phyloP scores from a whole-genome alignment of 2,113 vertebrate species.

The Cinclus cinclus region DNA sequence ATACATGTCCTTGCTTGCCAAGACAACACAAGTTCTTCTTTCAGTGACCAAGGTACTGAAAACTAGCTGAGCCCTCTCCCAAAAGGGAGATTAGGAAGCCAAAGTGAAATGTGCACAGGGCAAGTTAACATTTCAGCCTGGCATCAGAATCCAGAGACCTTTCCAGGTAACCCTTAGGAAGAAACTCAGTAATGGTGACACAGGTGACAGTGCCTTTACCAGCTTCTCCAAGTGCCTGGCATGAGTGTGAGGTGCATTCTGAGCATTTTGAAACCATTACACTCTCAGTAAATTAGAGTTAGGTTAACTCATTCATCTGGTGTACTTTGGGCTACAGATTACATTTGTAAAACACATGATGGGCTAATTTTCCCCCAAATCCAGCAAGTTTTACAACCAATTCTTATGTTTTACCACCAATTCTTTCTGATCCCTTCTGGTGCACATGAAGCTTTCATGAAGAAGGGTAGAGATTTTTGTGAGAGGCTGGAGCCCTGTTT shows the following conservation, averaged over 20 bases:
- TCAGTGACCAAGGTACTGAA: neutral
- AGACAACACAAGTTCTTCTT: neutral
- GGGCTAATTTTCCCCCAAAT: neutral
- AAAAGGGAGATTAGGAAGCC: neutral
- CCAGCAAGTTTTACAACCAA: neutral
- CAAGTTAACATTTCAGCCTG: neutral
- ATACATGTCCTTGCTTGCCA: fast-evolving
- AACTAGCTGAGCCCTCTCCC: neutral
- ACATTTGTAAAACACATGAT: neutral
- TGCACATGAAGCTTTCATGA: neutral
- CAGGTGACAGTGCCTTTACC: neutral
- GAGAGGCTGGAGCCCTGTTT: neutral
- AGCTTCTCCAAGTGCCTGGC: neutral
- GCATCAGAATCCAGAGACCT: neutral
- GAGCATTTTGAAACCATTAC: neutral
- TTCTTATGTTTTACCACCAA: neutral
- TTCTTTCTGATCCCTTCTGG: neutral
- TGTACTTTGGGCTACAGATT: neutral
- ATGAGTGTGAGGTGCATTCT: no score
- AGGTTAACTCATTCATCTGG: neutral
- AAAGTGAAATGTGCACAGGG: neutral
- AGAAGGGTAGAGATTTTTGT: neutral
- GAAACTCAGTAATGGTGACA: neutral
- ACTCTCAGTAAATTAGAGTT: neutral
- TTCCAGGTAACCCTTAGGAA: neutral